phyloP scores from a whole-genome alignment of 2,797 vertebrate species.

The Halcyon smyrnensis region DNA sequence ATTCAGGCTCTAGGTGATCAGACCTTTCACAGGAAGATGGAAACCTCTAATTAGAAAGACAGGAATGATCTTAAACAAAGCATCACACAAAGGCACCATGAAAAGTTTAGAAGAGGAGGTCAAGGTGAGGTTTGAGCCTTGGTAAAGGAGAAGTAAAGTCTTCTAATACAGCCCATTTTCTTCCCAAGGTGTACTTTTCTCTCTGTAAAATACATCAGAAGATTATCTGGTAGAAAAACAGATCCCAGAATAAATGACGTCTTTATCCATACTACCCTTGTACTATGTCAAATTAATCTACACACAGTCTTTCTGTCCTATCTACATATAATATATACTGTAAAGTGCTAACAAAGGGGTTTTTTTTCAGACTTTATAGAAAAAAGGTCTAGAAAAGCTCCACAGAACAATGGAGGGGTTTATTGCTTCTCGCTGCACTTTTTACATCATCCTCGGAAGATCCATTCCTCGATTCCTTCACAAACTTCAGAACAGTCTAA shows the following conservation, averaged over 20 bases:
- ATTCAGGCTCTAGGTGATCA: not conserved
- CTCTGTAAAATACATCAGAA: not conserved
- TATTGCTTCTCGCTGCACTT: not conserved
- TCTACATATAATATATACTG: not conserved
- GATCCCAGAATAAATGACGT: not conserved
- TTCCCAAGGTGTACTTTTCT: not conserved
- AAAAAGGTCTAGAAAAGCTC: not conserved
- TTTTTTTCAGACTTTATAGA: not conserved
- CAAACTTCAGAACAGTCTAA: not conserved
- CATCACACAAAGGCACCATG: not conserved
- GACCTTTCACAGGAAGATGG: not conserved
- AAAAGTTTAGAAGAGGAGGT: not conserved
- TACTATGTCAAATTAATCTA: not conserved
- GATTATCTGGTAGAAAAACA: not conserved
- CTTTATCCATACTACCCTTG: not conserved
- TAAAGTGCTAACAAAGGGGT: not conserved
- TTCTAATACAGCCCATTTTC: not conserved
- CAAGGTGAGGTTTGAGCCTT: not conserved
- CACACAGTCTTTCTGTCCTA: not conserved
- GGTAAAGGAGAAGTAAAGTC: not conserved
- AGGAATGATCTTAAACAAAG: not conserved
- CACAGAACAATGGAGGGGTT: accelerated
- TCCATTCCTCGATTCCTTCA: not conserved
- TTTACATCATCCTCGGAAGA: not conserved
- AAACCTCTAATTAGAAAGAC: not conserved